Base-by-base conservation (phyloP, 2,888 invertebrate genomes). In the Pandemis heparana region DNA sequence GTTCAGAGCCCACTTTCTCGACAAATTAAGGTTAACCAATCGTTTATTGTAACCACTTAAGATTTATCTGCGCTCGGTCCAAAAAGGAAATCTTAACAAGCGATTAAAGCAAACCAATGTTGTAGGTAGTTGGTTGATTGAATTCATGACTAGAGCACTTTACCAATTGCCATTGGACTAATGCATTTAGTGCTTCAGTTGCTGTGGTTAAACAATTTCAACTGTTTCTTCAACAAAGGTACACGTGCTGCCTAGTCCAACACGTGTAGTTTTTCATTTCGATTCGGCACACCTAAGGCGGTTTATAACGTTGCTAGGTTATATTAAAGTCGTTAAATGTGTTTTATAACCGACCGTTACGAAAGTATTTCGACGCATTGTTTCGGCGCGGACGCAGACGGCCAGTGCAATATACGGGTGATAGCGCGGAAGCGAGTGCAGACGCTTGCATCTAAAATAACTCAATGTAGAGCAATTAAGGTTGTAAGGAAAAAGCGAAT, bases 321-420 rank as follows among this genome's bases (percentile, higher is more conserved):
- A 70, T 74, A 79, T 77, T 77, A 71, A 70, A 65, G 75, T 75
- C 76, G 79, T 82, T 82, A 82, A 76, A 80, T 75, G 73, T 71
- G 77, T 81, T 83, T 85, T 82, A 83, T 81, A 80, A 81, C 82
- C 75, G 63, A 68, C 68, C 75, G 79, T 84, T 83, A 80, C 82
- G 83, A 81, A 83, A 84, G 81, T 80, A 77, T 76, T 76, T 77
- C 74, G 73, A 74, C 67, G 77, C 76, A 77, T 79, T 78, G 69
- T 80, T 81, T 80, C 77, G 75, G 79, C 77, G 75, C 79, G 78
- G 81, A 79, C 77, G 80, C 79, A 78, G 79, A 79, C 80, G 64
- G 77, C 74, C 71, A 61, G 72, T 61, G 63, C 71, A 61, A 65
- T 71, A 68, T 32, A 51, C 46, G 66, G 62, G 64, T 61, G 75